phyloP scores from a whole-genome alignment of 2,888 invertebrate species.

The Byasa hedistus region DNA sequence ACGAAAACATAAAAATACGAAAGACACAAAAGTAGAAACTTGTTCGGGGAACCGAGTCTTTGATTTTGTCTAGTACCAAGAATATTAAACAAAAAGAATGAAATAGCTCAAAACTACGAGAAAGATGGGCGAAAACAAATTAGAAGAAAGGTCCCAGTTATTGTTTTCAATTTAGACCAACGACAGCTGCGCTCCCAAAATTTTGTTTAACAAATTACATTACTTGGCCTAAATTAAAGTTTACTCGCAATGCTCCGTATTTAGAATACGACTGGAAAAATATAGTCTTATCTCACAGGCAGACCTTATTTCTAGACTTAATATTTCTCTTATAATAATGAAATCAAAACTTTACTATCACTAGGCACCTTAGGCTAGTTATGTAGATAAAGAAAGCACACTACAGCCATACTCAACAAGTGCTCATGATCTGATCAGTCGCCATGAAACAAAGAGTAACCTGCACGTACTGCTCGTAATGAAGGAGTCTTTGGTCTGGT shows the following conservation, averaged over 20 bases:
- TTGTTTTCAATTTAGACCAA: constrained; percentile 17
- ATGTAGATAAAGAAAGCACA: no score
- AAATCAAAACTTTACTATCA: background rate
- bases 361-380: background rate
- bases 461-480: no score
- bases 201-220: constrained; percentile 22
- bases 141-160: constrained; percentile 13
- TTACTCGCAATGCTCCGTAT: constrained; percentile 12
- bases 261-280: background rate
- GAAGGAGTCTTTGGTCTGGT: no score
- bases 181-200: constrained; percentile 24
- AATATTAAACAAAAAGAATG: background rate
- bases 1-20: background rate
- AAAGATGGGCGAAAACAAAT: background rate
- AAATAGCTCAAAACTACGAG: background rate
- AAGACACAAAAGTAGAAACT: background rate
- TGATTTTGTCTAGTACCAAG: background rate
- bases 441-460: no score
- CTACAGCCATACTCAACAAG: no score
- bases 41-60: background rate
- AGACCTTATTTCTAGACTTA: background rate
- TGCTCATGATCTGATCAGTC: no score
- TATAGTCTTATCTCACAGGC: background rate
- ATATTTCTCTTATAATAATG: background rate
- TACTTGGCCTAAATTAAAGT: constrained; percentile 21